Evolutionary conservation across 2,888 invertebrate species (phyloP), one percentile per base, ranked within the genome.

Genomic region (Pseudanteris insignis): DNA sequence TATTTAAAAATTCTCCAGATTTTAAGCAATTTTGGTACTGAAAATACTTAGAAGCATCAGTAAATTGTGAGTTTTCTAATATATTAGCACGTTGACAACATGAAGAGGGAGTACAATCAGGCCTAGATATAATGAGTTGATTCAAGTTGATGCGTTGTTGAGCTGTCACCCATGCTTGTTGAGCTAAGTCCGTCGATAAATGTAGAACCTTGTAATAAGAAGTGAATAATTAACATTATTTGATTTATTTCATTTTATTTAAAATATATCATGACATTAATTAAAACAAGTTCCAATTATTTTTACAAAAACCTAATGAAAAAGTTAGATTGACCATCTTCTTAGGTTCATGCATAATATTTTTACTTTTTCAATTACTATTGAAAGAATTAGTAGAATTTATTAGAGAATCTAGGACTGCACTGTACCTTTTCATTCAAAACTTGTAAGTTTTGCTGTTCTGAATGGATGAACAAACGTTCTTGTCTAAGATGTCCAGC

Each of bases 131-230:
- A 63, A 92, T 87, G 69, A 94, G 81, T 69, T 88, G 86, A 65
- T 91, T 89, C 14, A 92, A 83, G 78, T 91, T 91, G 65, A 91
- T 86, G 66, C 91, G 86, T 81, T 95, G 94, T 80, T 93, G 92
- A 2, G 91, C 88, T 61, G 91, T 90, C 60, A 94, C 86, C 92
- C 95, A 96, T 24, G 94, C 90, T 57, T 89, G 85, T 80, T 91
- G 88, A 14, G 86, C 84, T 33, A 89, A 79, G 54, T 83, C 81
- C 63, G 86, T 85, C 0, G 86, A 86, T 40, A 84, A 81, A 53
- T 79, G 81, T 37, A 81, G 73, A 11, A 86, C 83, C 84, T 84
- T 43, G 26, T 4, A 21, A 7, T 3, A 21, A 21, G 7, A 26
- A n/a, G n/a, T n/a, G 21, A 21, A 5, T 21, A 5, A 21, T 7